Percentiles rank a stretch among this genome's conserved stretches.
phyloP scores from a whole-genome alignment of 1,140 invertebrate genomes.

The Drosophila cardini region DNA sequence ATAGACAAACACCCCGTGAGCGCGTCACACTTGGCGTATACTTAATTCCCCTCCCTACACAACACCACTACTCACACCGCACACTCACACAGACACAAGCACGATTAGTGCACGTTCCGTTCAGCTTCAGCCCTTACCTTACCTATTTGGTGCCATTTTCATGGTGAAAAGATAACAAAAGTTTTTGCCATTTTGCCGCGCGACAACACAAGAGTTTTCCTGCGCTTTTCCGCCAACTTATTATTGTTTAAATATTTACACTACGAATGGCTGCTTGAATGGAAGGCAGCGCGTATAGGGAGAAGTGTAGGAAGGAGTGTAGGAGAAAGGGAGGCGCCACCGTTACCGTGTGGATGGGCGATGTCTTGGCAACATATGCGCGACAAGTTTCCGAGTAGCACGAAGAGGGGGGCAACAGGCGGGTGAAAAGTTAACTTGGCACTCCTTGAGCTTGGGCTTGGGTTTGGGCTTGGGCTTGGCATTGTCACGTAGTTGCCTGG shows the following conservation, averaged over 20 bases:
- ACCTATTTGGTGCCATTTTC: slow-evolving; percentile 72
- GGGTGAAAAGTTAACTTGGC: slow-evolving; percentile 57
- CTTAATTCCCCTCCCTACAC: slow-evolving; percentile 15
- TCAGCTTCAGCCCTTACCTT: slow-evolving; percentile 27
- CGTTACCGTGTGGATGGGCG: slow-evolving; percentile 20
- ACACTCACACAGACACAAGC: too few relatives aligned
- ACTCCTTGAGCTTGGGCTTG: slow-evolving; percentile 56
- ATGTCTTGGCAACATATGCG: slow-evolving; percentile 59
- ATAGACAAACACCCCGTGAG: slow-evolving; percentile 20
- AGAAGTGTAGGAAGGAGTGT: background rate
- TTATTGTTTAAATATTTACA: slow-evolving; percentile 84
- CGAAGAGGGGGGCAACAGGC: background rate
- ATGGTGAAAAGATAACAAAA: slow-evolving; percentile 79
- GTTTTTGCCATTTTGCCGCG: slow-evolving; percentile 60
- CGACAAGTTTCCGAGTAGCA: slow-evolving; percentile 40
- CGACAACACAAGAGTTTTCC: slow-evolving; percentile 65
- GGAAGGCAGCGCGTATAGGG: background rate
- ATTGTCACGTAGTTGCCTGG: slow-evolving; percentile 73
- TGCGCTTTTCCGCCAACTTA: slow-evolving; percentile 79
- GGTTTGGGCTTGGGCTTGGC: slow-evolving; percentile 32
- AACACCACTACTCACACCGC: background rate
- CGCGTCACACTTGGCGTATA: slow-evolving; percentile 45
- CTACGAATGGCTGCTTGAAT: slow-evolving; percentile 38
- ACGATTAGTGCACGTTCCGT: slow-evolving; percentile 69
- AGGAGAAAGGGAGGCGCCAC: slow-evolving; percentile 18